Evolutionary conservation across 2,888 invertebrate species (phyloP).

Genomic region (Eutolmus rufibarbis): DNA sequence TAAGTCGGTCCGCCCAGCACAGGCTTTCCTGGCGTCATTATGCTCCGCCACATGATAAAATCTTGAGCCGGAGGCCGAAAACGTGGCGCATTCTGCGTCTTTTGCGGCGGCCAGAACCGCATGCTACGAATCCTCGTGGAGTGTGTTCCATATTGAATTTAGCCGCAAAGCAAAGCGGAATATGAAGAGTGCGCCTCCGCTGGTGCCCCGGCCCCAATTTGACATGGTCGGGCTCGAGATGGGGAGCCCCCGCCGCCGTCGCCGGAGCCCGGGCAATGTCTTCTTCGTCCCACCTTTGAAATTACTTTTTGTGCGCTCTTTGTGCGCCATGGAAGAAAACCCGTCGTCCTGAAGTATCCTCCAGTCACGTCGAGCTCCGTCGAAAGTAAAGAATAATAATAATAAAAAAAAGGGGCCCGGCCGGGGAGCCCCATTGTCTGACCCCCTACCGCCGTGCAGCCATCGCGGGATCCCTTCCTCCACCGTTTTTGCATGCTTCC

Average conservation of each 20-base stretch:
- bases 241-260: not conserved
- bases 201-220: not conserved
- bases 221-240: not conserved
- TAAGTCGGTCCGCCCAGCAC: not conserved
- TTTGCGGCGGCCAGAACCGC: not conserved
- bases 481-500: conserved; percentile 39
- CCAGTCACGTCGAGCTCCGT: conserved; percentile 36
- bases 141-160: conserved; percentile 31
- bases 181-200: conserved; percentile 28
- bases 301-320: conserved; percentile 19
- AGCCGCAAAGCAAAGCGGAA: conserved; percentile 12
- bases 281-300: conserved; percentile 19
- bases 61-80: conserved; percentile 4
- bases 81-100: conserved; percentile 10
- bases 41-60: conserved; percentile 5
- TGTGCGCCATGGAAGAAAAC: conserved; percentile 20
- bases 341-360: conserved; percentile 35
- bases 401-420: not conserved
- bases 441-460: conserved; percentile 39
- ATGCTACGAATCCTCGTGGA: not conserved
- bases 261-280: not conserved
- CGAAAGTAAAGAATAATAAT: conserved; percentile 4
- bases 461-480: conserved; percentile 22
- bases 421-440: conserved; percentile 37
- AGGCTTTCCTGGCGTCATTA: not conserved